Conservation (phyloP, 1,140 invertebrate species). For the Ceratitis capitata region DNA sequence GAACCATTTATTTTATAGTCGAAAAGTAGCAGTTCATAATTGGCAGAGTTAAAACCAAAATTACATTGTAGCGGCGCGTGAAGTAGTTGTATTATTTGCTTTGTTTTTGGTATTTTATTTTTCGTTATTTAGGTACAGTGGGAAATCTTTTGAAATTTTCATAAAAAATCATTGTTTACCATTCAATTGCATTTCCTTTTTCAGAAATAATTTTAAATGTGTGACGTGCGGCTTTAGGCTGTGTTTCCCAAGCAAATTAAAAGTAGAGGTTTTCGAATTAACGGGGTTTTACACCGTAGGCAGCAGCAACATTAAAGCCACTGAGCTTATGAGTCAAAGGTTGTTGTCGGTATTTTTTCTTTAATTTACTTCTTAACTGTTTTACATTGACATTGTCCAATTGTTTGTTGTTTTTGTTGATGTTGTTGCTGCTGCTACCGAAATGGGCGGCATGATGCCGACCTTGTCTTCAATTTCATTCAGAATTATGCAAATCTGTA, state of each 20-base stretch:
- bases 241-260: no score
- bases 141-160: background rate
- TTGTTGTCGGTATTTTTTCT: background rate
- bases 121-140: background rate
- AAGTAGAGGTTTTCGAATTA: no score
- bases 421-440: background rate
- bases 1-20: background rate
- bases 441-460: background rate
- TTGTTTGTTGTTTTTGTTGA: background rate
- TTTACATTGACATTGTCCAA: background rate
- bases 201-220: background rate
- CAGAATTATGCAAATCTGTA: background rate
- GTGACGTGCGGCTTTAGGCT: no score
- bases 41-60: background rate
- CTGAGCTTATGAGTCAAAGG: background rate
- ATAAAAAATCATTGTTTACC: background rate
- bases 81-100: background rate
- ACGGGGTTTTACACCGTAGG: background rate
- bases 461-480: background rate
- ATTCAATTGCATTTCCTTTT: background rate
- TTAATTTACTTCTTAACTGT: constrained; percentile 2
- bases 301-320: background rate
- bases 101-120: background rate
- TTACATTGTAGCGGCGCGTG: background rate
- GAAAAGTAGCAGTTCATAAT: background rate